These are phyloP conservation scores for Aphis gossypii DNA, from an alignment of 1,140 invertebrate species.

Conservation along the genomic window DNA sequence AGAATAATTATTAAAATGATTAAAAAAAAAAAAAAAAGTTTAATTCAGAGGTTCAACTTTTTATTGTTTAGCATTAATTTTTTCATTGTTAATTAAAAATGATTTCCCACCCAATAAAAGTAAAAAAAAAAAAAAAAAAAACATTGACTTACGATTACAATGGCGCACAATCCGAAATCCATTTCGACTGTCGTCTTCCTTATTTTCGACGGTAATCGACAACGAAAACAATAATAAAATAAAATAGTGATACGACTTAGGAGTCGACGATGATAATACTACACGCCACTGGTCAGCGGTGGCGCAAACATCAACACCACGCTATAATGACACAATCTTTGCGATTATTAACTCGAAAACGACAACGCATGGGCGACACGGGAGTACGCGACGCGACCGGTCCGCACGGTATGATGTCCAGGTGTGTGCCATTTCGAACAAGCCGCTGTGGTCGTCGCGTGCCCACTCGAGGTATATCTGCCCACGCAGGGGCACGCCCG, in stretches of 20 bases:
- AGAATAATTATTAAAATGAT: background rate
- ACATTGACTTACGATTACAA: background rate
- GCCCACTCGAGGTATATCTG: conserved; percentile 41
- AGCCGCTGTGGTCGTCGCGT: conserved; percentile 34
- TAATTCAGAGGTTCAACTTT: background rate
- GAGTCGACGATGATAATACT: background rate
- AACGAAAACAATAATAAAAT: background rate
- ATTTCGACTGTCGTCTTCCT: background rate
- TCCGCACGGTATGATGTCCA: conserved; percentile 27
- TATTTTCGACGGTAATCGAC: background rate
- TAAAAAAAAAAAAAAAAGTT: background rate
- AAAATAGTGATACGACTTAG: background rate
- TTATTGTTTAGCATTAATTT: background rate
- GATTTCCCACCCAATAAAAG: background rate
- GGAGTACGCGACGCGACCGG: conserved; percentile 27
- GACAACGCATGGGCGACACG: background rate
- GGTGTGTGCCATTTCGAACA: conserved; percentile 34
- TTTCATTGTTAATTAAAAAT: background rate
- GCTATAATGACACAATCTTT: background rate
- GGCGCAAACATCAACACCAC: background rate
- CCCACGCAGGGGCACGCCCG: conserved; percentile 41
- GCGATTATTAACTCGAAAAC: background rate
- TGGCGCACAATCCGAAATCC: background rate
- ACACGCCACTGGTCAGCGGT: background rate
- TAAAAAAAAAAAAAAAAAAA: background rate